A percentile compares a stretch with the other conserved stretches of the same genome.
phyloP scores from a whole-genome alignment of 2,113 vertebrate genomes.

The Campylorhamphus procurvoides region DNA sequence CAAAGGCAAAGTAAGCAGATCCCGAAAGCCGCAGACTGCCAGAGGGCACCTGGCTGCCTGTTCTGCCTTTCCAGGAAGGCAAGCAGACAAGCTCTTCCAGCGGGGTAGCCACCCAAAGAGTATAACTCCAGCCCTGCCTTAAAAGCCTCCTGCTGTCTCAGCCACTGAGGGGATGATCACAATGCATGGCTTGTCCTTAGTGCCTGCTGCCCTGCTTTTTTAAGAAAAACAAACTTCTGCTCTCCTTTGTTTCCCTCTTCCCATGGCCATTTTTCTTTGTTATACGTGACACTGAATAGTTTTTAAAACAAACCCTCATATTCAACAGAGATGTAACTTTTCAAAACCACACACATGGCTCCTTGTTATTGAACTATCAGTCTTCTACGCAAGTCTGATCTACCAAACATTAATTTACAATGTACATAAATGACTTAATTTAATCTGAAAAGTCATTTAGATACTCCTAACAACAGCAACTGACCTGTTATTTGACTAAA shows the following conservation, averaged over 20 bases:
- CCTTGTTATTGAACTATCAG: neutral
- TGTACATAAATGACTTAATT: neutral
- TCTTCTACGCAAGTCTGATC: neutral
- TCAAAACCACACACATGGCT: neutral
- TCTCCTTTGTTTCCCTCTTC: slow-evolving; percentile 18
- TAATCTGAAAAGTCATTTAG: neutral
- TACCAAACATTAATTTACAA: neutral
- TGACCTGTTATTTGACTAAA: neutral
- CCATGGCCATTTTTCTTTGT: neutral
- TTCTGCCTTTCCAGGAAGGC: slow-evolving; percentile 50
- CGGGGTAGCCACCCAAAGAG: slow-evolving; percentile 13
- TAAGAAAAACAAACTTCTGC: neutral
- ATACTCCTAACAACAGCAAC: neutral
- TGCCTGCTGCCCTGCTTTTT: neutral
- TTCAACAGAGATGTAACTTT: neutral
- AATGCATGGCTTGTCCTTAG: neutral
- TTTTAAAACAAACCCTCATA: neutral
- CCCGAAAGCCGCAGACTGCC: neutral
- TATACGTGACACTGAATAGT: neutral
- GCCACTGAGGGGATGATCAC: neutral
- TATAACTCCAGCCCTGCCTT: neutral
- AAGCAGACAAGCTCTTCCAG: neutral
- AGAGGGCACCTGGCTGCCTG: slow-evolving; percentile 54
- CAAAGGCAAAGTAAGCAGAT: slow-evolving; percentile 22
- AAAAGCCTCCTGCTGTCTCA: slow-evolving; percentile 16